A percentile compares a stretch with the other conserved stretches of the same genome.
These are phyloP conservation scores for Dinomys branickii DNA, from an alignment of 2,113 vertebrate genomes.

Conservation along the genomic window DNA sequence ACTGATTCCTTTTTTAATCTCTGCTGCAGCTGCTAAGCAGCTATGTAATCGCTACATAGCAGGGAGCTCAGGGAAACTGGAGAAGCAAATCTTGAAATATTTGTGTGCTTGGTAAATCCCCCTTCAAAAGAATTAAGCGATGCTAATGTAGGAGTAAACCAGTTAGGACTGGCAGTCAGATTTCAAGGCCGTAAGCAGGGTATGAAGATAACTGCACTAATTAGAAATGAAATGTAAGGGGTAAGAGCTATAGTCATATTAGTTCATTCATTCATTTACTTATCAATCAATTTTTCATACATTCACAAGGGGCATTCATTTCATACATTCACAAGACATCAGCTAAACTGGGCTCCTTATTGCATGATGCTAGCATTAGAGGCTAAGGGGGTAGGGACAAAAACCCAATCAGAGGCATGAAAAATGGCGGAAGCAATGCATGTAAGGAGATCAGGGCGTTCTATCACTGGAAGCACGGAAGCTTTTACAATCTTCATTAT, in stretches of 20 bases:
- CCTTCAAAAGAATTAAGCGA: not conserved
- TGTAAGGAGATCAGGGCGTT: not conserved
- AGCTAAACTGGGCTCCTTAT: not conserved
- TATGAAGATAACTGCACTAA: constrained; percentile 5
- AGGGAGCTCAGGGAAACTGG: not conserved
- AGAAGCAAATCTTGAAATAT: not conserved
- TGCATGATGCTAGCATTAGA: not conserved
- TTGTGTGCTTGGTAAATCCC: not conserved
- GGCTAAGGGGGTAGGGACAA: not conserved
- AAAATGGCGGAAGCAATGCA: not conserved
- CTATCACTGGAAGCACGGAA: not conserved
- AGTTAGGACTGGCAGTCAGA: not conserved
- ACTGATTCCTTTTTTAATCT: not conserved
- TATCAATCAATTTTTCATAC: not conserved
- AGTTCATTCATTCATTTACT: not conserved
- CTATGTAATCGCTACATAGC: not conserved
- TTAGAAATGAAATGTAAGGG: not conserved
- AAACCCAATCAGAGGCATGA: not conserved
- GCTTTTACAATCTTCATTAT: not conserved
- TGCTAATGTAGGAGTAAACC: not conserved
- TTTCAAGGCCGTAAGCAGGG: not conserved
- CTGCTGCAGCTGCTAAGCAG: not conserved
- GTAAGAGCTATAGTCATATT: not conserved
- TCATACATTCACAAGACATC: not conserved
- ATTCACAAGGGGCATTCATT: not conserved